Evolutionary conservation across 92 coral and sea anemone genomes (phyloP).

Genomic region (Galaxea fascicularis): DNA sequence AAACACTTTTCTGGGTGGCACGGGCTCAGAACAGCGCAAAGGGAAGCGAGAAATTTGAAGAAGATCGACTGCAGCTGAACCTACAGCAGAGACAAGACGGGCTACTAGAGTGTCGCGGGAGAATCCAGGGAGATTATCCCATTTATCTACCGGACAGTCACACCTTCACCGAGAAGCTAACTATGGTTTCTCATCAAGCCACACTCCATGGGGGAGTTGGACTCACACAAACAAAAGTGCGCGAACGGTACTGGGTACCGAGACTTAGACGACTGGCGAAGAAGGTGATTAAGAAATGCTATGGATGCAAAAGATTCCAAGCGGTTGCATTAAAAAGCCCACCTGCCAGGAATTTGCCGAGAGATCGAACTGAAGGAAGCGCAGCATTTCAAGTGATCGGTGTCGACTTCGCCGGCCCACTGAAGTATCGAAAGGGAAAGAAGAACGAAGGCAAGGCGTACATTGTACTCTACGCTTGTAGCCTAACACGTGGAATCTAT

Average conservation of each 20-base stretch:
- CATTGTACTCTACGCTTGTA: conserved; percentile 28
- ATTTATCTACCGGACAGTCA: conserved; percentile 49
- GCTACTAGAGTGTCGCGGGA: conserved; percentile 19
- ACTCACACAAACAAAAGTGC: conserved; percentile 48
- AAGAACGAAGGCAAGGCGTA: conserved; percentile 33
- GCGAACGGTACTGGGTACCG: conserved; percentile 47
- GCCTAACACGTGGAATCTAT: conserved; percentile 14
- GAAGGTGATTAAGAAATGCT: conserved; percentile 25
- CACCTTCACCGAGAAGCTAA: conserved; percentile 30
- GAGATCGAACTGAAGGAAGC: background rate
- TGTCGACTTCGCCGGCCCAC: conserved; percentile 14
- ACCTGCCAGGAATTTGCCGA: conserved; percentile 15
- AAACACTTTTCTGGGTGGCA: background rate
- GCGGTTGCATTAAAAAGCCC: background rate
- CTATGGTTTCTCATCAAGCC: conserved; percentile 8
- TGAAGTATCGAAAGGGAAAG: background rate
- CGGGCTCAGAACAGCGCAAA: conserved; percentile 5
- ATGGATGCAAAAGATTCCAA: conserved; percentile 25
- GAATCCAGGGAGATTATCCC: conserved; percentile 45
- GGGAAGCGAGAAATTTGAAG: background rate
- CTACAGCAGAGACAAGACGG: conserved; percentile 9
- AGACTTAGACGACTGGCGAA: conserved; percentile 41
- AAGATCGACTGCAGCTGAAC: conserved; percentile 20
- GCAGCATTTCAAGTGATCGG: conserved; percentile 27
- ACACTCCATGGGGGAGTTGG: conserved; percentile 58